A percentile compares a stretch with the other conserved stretches of the same genome.
phyloP scores from a whole-genome alignment of 2,888 invertebrate genomes.

The Notodromas monacha region DNA sequence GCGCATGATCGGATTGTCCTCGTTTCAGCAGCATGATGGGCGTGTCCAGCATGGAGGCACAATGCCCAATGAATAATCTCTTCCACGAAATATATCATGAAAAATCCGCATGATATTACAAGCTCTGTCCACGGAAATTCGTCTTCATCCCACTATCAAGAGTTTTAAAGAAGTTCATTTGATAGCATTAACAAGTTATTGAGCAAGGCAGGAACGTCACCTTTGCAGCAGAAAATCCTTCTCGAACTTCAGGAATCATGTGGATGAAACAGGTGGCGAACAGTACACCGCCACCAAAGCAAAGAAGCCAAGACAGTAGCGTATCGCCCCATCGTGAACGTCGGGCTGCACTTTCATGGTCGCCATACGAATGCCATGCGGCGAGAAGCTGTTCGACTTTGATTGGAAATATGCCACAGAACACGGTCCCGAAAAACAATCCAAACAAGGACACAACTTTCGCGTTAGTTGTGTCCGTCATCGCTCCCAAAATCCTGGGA shows the following conservation, averaged over 20 bases:
- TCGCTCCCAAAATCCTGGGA: no score
- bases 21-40: slow-evolving; percentile 14
- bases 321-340: slow-evolving; percentile 9
- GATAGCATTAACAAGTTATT: no score
- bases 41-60: slow-evolving; percentile 12
- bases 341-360: not conserved
- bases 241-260: slow-evolving; percentile 23
- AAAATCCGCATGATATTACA: slow-evolving; percentile 21
- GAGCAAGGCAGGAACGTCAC: not conserved
- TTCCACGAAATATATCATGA: slow-evolving; percentile 23
- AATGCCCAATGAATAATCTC: slow-evolving; percentile 15
- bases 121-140: slow-evolving; percentile 19
- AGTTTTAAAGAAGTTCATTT: no score
- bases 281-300: slow-evolving; percentile 24
- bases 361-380: not conserved
- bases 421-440: slow-evolving; percentile 35
- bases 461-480: slow-evolving; percentile 20
- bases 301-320: slow-evolving; percentile 13
- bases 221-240: slow-evolving; percentile 14
- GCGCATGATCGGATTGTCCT: not conserved
- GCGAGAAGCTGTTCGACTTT: slow-evolving; percentile 21
- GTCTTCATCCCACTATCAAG: not conserved
- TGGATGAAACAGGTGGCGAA: slow-evolving; percentile 25
- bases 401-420: slow-evolving; percentile 38
- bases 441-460: slow-evolving; percentile 45